These are phyloP conservation scores for Yponomeuta cagnagella DNA, from an alignment of 2,888 invertebrate genomes.

Conservation along the genomic window DNA sequence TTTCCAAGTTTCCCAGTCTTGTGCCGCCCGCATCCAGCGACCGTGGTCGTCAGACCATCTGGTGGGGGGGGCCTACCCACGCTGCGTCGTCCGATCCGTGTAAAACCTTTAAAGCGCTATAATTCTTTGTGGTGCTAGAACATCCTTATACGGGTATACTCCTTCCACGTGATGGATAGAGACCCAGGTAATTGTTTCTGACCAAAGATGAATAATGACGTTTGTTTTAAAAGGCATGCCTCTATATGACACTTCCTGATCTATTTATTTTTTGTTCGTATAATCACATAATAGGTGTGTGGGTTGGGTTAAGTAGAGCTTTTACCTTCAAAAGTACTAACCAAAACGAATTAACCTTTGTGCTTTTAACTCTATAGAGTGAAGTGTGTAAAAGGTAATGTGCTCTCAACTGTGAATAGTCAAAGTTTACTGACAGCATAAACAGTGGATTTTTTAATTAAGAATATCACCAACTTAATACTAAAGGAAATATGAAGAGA, in stretches of 20 bases:
- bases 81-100: no score
- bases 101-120: neutral
- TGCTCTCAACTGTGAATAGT: no score
- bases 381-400: no score
- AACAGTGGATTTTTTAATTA: no score
- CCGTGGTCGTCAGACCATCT: no score
- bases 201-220: slow-evolving; percentile 33
- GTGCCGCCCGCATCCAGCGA: no score
- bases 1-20: no score
- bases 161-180: slow-evolving; percentile 30
- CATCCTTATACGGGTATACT: slow-evolving; percentile 33
- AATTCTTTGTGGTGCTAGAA: neutral
- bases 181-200: slow-evolving; percentile 40
- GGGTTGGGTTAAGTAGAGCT: neutral
- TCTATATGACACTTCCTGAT: slow-evolving; percentile 4
- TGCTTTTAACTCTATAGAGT: no score
- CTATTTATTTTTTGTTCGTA: neutral
- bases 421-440: no score
- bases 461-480: no score
- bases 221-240: neutral
- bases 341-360: neutral
- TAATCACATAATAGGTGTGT: slow-evolving; percentile 6
- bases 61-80: no score
- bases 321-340: neutral
- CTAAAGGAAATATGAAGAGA: no score